These are phyloP conservation scores for Lithophane leautieri DNA, from an alignment of 2,888 invertebrate genomes.

Conservation along the genomic window DNA sequence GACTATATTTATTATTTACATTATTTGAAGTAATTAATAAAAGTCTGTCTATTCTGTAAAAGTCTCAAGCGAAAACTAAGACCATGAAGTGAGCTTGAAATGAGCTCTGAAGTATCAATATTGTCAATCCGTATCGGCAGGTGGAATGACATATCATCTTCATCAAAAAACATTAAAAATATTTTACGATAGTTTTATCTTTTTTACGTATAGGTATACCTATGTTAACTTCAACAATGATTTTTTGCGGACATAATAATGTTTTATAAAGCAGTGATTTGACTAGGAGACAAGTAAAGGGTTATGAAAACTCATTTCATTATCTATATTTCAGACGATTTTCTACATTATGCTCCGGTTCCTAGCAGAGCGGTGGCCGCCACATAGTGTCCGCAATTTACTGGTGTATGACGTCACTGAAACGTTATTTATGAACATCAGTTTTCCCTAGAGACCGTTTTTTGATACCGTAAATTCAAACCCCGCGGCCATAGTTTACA, in stretches of 20 bases:
- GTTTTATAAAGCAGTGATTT: not conserved
- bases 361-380: not conserved
- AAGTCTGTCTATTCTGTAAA: too few relatives aligned
- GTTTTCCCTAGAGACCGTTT: not conserved
- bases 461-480: too few relatives aligned
- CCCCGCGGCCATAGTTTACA: not conserved
- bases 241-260: not conserved
- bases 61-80: too few relatives aligned
- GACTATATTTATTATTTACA: too few relatives aligned
- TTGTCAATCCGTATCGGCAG: too few relatives aligned
- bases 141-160: slow-evolving; percentile 4
- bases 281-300: not conserved
- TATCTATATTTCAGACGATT: not conserved
- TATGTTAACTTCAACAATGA: not conserved
- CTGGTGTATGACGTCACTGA: not conserved
- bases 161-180: slow-evolving; percentile 1
- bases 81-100: too few relatives aligned
- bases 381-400: not conserved
- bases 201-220: not conserved
- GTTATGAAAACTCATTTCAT: not conserved
- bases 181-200: slow-evolving; percentile 1
- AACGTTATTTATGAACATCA: not conserved
- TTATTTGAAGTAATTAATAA: too few relatives aligned
- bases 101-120: too few relatives aligned
- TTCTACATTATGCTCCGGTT: not conserved